Conservation (phyloP, 2,797 vertebrate species). For the Scyliorhinus canicula region DNA sequence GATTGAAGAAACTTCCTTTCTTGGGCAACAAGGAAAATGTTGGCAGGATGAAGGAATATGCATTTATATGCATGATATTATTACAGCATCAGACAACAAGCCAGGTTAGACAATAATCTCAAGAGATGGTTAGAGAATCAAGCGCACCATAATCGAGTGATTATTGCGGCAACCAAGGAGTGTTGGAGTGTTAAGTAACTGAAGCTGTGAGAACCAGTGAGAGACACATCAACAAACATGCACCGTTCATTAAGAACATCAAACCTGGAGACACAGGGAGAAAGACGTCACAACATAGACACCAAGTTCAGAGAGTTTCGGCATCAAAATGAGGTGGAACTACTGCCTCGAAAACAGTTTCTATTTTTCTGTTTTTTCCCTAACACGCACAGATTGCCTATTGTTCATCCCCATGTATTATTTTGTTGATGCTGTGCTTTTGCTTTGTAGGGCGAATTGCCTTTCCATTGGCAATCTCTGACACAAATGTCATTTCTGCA, state of each 20-base stretch:
- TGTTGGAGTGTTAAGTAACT: not conserved
- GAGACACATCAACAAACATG: not conserved
- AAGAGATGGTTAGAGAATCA: too few relatives aligned
- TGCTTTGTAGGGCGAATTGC: not conserved
- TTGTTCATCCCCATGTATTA: not conserved
- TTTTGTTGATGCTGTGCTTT: not conserved
- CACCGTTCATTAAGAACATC: not conserved
- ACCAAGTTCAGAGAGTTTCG: not conserved
- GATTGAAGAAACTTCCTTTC: too few relatives aligned
- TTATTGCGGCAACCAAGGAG: not conserved
- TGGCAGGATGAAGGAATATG: too few relatives aligned
- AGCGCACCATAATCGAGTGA: too few relatives aligned
- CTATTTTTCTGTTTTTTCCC: not conserved
- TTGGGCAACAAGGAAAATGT: too few relatives aligned
- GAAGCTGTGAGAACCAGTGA: not conserved
- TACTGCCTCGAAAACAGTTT: not conserved
- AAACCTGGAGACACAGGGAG: not conserved
- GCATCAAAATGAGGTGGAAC: not conserved
- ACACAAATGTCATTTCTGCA: not conserved
- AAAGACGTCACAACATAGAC: not conserved
- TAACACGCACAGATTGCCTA: not conserved
- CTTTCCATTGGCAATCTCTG: not conserved
- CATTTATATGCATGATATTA: too few relatives aligned
- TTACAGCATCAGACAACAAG: too few relatives aligned
- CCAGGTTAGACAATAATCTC: too few relatives aligned